These are phyloP conservation scores for Venustaconcha ellipsiformis DNA, from an alignment of 1,140 invertebrate species.

Conservation along the genomic window DNA sequence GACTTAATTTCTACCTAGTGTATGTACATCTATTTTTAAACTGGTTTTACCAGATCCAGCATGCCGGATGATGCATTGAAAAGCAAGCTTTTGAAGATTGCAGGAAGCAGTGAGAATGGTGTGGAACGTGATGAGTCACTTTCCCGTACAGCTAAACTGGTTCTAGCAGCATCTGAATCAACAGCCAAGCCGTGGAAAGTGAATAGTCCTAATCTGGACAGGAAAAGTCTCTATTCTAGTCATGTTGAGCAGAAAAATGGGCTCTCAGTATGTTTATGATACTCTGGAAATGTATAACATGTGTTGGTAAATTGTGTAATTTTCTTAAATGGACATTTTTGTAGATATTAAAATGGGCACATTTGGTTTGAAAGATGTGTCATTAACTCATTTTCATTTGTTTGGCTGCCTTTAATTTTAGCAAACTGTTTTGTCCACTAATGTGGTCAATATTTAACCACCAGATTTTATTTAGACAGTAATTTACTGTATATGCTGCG, in stretches of 20 bases:
- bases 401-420: no score
- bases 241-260: slow-evolving; percentile 36
- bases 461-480: no score
- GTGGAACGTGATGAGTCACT: slow-evolving; percentile 40
- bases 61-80: slow-evolving; percentile 34
- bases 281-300: no score
- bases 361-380: no score
- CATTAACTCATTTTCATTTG: no score
- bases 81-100: slow-evolving; percentile 51
- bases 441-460: no score
- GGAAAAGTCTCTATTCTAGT: slow-evolving; percentile 38
- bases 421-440: no score
- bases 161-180: slow-evolving; percentile 50
- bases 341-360: no score
- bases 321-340: no score
- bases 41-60: neutral
- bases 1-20: slow-evolving; percentile 3
- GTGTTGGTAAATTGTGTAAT: no score
- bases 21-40: no score
- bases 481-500: no score
- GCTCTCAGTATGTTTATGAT: slow-evolving; percentile 13
- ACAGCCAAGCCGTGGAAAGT: slow-evolving; percentile 19
- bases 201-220: slow-evolving; percentile 11
- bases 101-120: slow-evolving; percentile 47
- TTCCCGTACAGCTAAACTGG: slow-evolving; percentile 57